Base-by-base conservation (phyloP, 2,797 vertebrate genomes). In the Spinibarbus caldwelli region DNA sequence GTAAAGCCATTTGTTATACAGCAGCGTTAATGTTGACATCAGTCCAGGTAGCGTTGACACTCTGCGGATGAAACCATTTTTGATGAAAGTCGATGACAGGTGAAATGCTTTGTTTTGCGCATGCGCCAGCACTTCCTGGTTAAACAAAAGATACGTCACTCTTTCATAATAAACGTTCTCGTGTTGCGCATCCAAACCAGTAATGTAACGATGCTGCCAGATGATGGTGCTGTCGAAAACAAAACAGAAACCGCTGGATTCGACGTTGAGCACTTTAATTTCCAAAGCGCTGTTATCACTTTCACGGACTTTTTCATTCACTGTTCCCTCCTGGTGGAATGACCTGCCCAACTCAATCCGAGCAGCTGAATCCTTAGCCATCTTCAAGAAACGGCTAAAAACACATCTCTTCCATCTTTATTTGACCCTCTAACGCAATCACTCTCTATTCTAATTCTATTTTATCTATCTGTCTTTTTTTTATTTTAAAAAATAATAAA, bases 11-110 rank as follows among this genome's bases (percentile, higher is more conserved):
- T 43, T 49, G 31, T 80, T 49, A 80, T 29, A 72, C 57, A 49
- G 9, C 8, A n/a, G 31, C 23, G 23, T 41, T 66, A 52, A 29
- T 73, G 43, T 38, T 80, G 68, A 71, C 52, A 49, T 79, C 67
- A 38, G 57, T 64, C 5, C 17, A 21, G n/a, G 43, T 45, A 45
- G 43, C 43, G 12, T 4, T 47, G 41, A 64, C 31, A 79, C 68
- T 78, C n/a, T 52, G 54, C 68, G 43, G 54, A 54, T 80, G 43
- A 59, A 17, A 49, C 77, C 84, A 85, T 80, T 80, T 41, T 85
- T 73, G 43, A 73, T 80, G 8, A 52, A 75, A 72, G 54, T 64
- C 77, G 54, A 23, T 85, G 77, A 85, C 84, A 85, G 84, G 84
- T 85, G 31, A 38, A 31, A 29, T 1, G 12, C 29, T 17, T 2